A percentile compares a stretch with the other conserved stretches of the same genome.
Conservation (phyloP, 2,113 vertebrate species). For the Coregonus clupeaformis region DNA sequence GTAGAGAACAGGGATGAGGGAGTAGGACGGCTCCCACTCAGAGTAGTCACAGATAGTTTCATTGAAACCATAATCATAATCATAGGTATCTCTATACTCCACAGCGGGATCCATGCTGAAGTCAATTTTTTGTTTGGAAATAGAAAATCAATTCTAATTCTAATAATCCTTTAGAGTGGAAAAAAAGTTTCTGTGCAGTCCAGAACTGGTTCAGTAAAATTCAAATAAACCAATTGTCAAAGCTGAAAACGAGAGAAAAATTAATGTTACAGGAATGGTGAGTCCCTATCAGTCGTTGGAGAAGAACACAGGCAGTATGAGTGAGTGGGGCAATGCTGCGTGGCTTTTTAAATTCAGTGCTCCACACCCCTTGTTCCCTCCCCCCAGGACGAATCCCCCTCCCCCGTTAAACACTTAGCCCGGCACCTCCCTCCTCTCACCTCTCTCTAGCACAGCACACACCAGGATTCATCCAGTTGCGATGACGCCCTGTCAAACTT, state of each 20-base stretch:
- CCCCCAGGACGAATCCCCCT: slow-evolving; percentile 67
- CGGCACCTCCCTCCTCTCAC: slow-evolving; percentile 34
- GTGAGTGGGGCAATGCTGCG: slow-evolving; percentile 56
- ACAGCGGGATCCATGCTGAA: slow-evolving; percentile 62
- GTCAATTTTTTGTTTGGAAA: slow-evolving; percentile 13
- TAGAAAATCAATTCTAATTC: neutral
- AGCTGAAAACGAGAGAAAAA: slow-evolving; percentile 2
- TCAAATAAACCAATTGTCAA: slow-evolving; percentile 33
- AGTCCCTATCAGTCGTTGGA: slow-evolving; percentile 3
- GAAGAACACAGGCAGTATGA: slow-evolving; percentile 45
- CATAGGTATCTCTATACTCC: slow-evolving; percentile 69
- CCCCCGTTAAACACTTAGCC: slow-evolving; percentile 42
- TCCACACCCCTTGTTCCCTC: slow-evolving; percentile 67
- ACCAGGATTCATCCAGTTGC: neutral
- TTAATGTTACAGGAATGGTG: slow-evolving; percentile 13
- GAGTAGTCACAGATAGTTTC: slow-evolving; percentile 75
- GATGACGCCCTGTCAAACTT: neutral
- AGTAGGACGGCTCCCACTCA: slow-evolving; percentile 82
- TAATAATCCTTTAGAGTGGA: neutral
- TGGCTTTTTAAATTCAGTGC: slow-evolving; percentile 77
- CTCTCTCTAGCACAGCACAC: slow-evolving; percentile 24
- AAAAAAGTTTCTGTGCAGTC: neutral
- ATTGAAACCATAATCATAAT: slow-evolving; percentile 72
- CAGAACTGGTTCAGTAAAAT: slow-evolving; percentile 31
- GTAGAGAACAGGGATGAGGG: slow-evolving; percentile 83